These are phyloP conservation scores for Heliconius eleuchia DNA, from an alignment of 1,140 invertebrate genomes.

Conservation along the genomic window DNA sequence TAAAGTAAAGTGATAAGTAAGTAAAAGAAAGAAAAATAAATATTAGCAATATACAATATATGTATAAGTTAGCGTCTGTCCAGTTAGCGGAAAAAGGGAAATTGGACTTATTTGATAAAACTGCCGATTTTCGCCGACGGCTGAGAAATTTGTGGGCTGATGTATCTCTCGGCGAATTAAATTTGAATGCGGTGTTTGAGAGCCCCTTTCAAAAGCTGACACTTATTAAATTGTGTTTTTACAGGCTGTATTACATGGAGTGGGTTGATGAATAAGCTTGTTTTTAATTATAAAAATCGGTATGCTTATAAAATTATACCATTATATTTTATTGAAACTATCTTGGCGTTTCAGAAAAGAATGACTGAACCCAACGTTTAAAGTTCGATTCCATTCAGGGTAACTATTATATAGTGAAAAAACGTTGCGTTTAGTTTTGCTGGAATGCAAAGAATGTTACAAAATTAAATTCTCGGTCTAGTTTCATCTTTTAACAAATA, in stretches of 20 bases:
- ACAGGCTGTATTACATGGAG: neutral
- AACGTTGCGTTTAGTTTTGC: too few species aligned
- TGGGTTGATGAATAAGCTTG: neutral
- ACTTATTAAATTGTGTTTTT: neutral
- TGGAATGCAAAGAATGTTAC: too few species aligned
- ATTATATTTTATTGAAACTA: too few species aligned
- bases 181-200: constrained; percentile 9
- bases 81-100: constrained; percentile 21
- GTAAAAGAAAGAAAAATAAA: neutral
- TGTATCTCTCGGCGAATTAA: constrained; percentile 23
- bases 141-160: constrained; percentile 28
- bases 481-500: too few species aligned
- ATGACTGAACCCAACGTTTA: too few species aligned
- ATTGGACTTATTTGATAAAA: constrained; percentile 38
- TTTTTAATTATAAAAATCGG: too few species aligned
- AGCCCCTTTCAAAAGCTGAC: neutral
- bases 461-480: too few species aligned
- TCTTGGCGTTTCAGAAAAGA: too few species aligned
- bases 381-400: too few species aligned
- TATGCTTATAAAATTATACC: too few species aligned
- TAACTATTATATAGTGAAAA: too few species aligned
- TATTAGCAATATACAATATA: too few species aligned
- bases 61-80: constrained; percentile 14
- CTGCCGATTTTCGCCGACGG: constrained; percentile 15
- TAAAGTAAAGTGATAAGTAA: neutral